Evolutionary conservation across 2,113 vertebrate genomes (phyloP).

Genomic region (Danio rerio): DNA sequence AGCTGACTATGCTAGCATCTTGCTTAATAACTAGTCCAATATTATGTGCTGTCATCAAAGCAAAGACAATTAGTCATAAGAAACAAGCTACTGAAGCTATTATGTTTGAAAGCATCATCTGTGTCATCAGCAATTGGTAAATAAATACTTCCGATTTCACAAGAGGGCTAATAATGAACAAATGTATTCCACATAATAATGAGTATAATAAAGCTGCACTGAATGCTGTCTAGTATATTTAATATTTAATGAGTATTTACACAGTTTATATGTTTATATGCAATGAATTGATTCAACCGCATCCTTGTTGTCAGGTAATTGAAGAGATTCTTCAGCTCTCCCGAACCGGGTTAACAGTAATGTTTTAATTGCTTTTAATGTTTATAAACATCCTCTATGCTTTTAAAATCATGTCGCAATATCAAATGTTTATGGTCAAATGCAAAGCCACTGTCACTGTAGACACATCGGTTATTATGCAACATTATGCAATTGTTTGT

Average conservation of each 20-base stretch:
- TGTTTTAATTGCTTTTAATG: neutral
- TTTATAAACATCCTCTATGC: neutral
- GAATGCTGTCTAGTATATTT: constrained; percentile 71
- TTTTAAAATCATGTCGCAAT: neutral
- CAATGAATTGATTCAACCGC: neutral
- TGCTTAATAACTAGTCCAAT: too few species aligned
- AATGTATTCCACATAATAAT: constrained; percentile 67
- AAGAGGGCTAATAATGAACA: neutral
- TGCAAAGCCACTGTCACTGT: constrained; percentile 27
- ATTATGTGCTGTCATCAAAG: too few species aligned
- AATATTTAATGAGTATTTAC: constrained; percentile 71
- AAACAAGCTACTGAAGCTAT: too few species aligned
- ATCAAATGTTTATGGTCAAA: neutral
- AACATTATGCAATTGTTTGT: constrained; percentile 63
- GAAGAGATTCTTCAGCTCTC: neutral
- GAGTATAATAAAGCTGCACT: constrained; percentile 72
- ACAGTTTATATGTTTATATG: constrained; percentile 37
- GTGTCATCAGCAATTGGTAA: too few species aligned
- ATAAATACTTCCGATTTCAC: too few species aligned
- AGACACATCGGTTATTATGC: neutral
- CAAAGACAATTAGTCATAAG: too few species aligned
- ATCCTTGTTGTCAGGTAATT: constrained; percentile 8
- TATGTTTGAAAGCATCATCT: too few species aligned
- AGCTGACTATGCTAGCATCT: too few species aligned
- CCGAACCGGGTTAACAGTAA: neutral